Evolutionary conservation across 2,797 vertebrate species (phyloP).

Genomic region (Craterocephalus amniculus): DNA sequence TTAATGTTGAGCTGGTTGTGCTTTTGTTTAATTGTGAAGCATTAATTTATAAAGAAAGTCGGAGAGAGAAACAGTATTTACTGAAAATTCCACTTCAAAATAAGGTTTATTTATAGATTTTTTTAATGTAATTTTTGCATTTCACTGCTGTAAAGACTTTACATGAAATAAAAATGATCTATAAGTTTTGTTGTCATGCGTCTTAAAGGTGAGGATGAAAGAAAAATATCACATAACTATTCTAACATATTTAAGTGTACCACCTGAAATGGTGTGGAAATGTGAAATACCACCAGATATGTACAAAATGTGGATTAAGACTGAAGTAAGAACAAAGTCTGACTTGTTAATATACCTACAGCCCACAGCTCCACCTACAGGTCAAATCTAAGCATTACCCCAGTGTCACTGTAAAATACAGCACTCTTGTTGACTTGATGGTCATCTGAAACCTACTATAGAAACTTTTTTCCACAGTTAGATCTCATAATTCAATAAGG

Average conservation of each 20-base stretch:
- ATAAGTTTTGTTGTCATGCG: conserved; percentile 11
- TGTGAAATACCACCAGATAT: background rate
- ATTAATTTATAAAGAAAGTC: conserved; percentile 28
- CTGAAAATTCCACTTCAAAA: conserved; percentile 32
- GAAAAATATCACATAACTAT: background rate
- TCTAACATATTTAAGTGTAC: background rate
- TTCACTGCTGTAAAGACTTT: conserved; percentile 47
- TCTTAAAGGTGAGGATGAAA: background rate
- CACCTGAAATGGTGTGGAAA: background rate
- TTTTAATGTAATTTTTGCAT: conserved; percentile 41
- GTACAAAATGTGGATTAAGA: background rate
- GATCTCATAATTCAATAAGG: background rate
- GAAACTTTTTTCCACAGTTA: background rate
- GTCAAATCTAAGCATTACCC: background rate
- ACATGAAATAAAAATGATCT: conserved; percentile 48
- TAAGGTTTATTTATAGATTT: conserved; percentile 36
- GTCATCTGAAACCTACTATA: background rate
- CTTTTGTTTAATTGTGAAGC: conserved; percentile 44
- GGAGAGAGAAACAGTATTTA: conserved; percentile 15
- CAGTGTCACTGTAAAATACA: background rate
- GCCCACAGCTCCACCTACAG: conserved; percentile 2
- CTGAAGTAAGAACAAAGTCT: background rate
- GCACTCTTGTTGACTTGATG: background rate
- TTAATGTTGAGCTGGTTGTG: conserved; percentile 14
- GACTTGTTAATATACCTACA: background rate